These are phyloP conservation scores for Pygoscelis antarcticus DNA, from an alignment of 2,113 vertebrate species.

Conservation along the genomic window DNA sequence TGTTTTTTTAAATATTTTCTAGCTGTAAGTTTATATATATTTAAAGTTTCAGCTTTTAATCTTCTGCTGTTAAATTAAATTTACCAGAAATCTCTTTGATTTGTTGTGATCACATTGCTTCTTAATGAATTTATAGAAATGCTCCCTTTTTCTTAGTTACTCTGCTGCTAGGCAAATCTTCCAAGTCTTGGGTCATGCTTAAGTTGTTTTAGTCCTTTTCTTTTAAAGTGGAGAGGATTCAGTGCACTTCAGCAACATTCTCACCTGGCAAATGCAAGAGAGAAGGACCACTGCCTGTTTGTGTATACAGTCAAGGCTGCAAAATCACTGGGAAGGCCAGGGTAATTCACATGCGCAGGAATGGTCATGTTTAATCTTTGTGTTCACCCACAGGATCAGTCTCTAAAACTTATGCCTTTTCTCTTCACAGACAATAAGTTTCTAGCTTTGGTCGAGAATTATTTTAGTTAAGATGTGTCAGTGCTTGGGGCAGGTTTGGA, in stretches of 20 bases:
- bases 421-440: neutral
- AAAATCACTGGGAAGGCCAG: neutral
- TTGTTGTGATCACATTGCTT: neutral
- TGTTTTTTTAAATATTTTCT: neutral
- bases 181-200: rapidly evolving
- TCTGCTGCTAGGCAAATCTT: neutral
- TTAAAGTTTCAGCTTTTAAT: neutral
- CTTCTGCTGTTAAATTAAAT: neutral
- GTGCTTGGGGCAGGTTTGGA: neutral
- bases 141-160: neutral
- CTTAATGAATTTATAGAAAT: neutral
- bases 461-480: neutral
- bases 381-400: neutral
- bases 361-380: neutral
- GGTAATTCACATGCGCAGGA: rapidly evolving
- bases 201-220: neutral
- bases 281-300: neutral
- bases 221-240: neutral
- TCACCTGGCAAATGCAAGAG: neutral
- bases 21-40: neutral
- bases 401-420: neutral
- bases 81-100: neutral
- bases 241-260: neutral
- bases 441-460: neutral
- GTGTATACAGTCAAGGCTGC: neutral